Conservation (phyloP, 2,113 vertebrate species). For the Oophaga pumilio region DNA sequence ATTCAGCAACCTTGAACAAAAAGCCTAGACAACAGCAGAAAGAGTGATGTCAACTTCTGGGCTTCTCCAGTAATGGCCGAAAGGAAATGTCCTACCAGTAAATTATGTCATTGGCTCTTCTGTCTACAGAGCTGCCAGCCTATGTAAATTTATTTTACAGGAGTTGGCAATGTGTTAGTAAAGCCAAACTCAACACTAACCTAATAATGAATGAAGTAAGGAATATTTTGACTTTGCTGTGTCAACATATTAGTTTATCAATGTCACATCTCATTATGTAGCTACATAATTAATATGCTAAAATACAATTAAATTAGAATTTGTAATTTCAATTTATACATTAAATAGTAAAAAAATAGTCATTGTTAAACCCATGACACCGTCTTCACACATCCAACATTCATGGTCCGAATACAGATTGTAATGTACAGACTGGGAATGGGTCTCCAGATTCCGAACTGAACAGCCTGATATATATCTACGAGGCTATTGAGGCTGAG, state of each 20-base stretch:
- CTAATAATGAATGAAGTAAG: not conserved
- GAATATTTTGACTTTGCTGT: not conserved
- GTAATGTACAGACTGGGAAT: no score
- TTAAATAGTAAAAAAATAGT: no score
- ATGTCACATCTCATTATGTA: not conserved
- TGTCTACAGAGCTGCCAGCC: slow-evolving; percentile 58
- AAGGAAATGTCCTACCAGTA: slow-evolving; percentile 59
- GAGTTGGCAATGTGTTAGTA: slow-evolving; percentile 57
- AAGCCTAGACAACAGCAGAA: slow-evolving; percentile 60
- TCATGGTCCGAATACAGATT: no score
- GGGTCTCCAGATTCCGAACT: no score
- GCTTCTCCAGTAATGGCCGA: slow-evolving; percentile 18
- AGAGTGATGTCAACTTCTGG: not conserved
- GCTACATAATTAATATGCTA: not conserved
- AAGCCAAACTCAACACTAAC: not conserved
- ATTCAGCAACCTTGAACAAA: slow-evolving; percentile 42
- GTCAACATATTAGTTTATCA: not conserved
- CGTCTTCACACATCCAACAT: no score
- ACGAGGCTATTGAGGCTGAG: no score
- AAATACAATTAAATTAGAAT: not conserved
- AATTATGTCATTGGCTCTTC: slow-evolving; percentile 62
- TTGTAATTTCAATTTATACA: not conserved
- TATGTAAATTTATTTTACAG: slow-evolving; percentile 59
- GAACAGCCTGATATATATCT: no score
- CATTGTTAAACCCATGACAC: no score